A percentile compares a stretch with the other conserved stretches of the same genome.
Conservation (phyloP, 2,888 invertebrate species). For the Lasius fuliginosus region DNA sequence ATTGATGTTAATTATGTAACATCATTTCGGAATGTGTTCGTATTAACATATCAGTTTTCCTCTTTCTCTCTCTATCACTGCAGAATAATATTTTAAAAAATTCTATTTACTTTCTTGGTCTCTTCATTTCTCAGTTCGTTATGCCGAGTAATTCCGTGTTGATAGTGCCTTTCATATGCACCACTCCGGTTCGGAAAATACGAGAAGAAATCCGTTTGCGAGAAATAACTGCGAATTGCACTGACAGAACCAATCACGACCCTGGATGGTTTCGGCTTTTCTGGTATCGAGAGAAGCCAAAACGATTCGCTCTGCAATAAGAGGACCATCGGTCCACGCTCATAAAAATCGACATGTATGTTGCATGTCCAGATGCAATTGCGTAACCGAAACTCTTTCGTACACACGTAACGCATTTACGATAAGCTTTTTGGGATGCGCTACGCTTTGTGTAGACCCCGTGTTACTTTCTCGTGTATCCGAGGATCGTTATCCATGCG, state of each 20-base stretch:
- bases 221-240: constrained; percentile 57
- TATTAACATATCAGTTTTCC: background rate
- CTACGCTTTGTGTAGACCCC: constrained; percentile 1
- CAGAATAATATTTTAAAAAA: constrained; percentile 39
- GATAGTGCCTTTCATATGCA: constrained; percentile 57
- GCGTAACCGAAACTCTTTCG: constrained; percentile 44
- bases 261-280: constrained; percentile 55
- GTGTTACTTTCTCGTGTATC: background rate
- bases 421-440: constrained; percentile 3
- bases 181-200: constrained; percentile 39
- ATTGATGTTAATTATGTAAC: background rate
- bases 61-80: background rate
- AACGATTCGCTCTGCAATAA: constrained; percentile 49
- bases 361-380: constrained; percentile 31
- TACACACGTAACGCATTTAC: constrained; percentile 41
- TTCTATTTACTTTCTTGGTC: constrained; percentile 51
- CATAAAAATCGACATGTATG: constrained; percentile 21
- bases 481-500: background rate
- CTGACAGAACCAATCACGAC: constrained; percentile 53
- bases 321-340: constrained; percentile 33
- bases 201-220: constrained; percentile 54
- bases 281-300: constrained; percentile 55
- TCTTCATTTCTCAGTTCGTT: constrained; percentile 52
- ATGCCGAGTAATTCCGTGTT: constrained; percentile 51
- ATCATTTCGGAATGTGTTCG: background rate